phyloP scores from a whole-genome alignment of 2,888 invertebrate genomes.

The Bruchidius siliquastri region DNA sequence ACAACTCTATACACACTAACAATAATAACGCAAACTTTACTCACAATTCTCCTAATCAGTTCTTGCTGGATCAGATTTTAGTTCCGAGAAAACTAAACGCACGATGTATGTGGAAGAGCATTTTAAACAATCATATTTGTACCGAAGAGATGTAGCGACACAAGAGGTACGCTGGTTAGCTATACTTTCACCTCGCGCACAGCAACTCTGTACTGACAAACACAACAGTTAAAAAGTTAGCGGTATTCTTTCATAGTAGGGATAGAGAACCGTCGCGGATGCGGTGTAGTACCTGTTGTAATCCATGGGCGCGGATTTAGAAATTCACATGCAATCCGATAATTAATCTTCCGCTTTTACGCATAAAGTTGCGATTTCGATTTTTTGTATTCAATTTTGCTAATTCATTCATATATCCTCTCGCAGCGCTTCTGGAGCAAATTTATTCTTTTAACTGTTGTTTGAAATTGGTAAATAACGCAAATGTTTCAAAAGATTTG shows the following conservation, averaged over 20 bases:
- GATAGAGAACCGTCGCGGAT: slow-evolving; percentile 7
- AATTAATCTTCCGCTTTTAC: no score
- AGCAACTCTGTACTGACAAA: slow-evolving; percentile 32
- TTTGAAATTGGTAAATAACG: no score
- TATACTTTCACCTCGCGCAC: slow-evolving; percentile 33
- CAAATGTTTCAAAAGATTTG: no score
- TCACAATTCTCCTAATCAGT: not conserved
- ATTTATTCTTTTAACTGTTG: no score
- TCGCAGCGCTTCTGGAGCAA: no score
- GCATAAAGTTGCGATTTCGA: no score
- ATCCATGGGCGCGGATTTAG: not conserved
- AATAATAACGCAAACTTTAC: not conserved
- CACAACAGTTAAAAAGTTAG: slow-evolving; percentile 39
- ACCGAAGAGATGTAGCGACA: not conserved
- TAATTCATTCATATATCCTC: no score
- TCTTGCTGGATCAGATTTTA: not conserved
- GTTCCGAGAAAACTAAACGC: not conserved
- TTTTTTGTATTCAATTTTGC: no score
- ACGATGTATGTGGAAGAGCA: not conserved
- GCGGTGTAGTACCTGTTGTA: not conserved
- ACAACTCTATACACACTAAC: not conserved
- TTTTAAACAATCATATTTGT: not conserved
- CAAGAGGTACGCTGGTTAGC: not conserved
- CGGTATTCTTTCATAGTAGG: slow-evolving; percentile 30
- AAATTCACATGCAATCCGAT: not conserved